Base-by-base conservation (phyloP, 2,113 vertebrate genomes). In the Aptenodytes forsteri region DNA sequence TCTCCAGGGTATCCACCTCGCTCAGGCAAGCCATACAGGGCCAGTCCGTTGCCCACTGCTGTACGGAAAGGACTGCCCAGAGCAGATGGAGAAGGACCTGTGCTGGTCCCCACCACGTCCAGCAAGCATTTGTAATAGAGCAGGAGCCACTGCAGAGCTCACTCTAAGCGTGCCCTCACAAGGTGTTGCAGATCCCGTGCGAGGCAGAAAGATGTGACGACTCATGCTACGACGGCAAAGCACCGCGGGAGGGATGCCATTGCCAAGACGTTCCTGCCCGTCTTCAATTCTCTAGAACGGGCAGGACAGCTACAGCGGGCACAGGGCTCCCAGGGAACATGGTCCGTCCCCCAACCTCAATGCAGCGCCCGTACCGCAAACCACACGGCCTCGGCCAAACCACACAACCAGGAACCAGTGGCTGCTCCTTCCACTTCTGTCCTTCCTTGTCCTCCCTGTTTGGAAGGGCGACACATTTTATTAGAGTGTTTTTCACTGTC, bases 331-430 rank as follows among this genome's bases (percentile, higher is more conserved):
- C 50, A 32, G 38, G 36, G n/a, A 87, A 78, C 5, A 6, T 0
- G 6, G 29, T 7, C 12, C 0, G 64, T 21, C 22, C 47, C 49
- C 8, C 19, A 78, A 14, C 20, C 78, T 76, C 69, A 55, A 17
- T 0, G 0, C 34, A 44, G 72, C 1, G 1, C 26, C 27, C 1
- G 1, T 23, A 32, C 50, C 10, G 0, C 66, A 87, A 81, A 75
- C n/a, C 34, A 73, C 71, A 40, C 0, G 0, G 30, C 71, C 89
- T 83, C 4, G 0, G 80, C 67, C 80, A 83, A 86, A 67, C 54
- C 72, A 64, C 20, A 21, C 15, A n/a, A 11, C n/a, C 42, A 46
- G 55, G 38, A 93, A 80, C 61, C 8, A 23, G 19, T 8, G n/a
- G 67, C 55, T 70, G 40, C 59, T 81, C 69, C 59, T 78, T 84